A percentile compares a stretch with the other conserved stretches of the same genome.
These are phyloP conservation scores for Phyllotreta cruciferae DNA, from an alignment of 2,888 invertebrate species.

Conservation along the genomic window DNA sequence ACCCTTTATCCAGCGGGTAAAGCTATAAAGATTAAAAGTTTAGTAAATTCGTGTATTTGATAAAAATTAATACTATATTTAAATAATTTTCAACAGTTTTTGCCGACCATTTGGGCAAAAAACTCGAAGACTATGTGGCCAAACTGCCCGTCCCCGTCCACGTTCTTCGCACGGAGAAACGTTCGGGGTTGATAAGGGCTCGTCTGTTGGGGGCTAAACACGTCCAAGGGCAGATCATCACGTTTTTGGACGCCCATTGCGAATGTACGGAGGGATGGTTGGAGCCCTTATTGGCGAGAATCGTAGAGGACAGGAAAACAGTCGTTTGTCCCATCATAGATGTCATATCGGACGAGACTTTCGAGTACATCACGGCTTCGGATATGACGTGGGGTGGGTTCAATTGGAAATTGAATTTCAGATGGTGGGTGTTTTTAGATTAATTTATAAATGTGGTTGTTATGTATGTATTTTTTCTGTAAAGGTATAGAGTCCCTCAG, in stretches of 20 bases:
- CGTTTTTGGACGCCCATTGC: slow-evolving; percentile 98
- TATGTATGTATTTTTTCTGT: too few species aligned
- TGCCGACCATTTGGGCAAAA: slow-evolving; percentile 84
- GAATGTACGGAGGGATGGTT: slow-evolving; percentile 99
- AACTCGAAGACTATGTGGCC: slow-evolving; percentile 88
- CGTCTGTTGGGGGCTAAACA: slow-evolving; percentile 92
- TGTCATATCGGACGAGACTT: slow-evolving; percentile 98
- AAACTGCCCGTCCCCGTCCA: slow-evolving; percentile 85
- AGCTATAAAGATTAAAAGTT: background rate
- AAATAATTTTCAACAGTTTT: slow-evolving; percentile 40
- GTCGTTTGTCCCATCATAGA: slow-evolving; percentile 99
- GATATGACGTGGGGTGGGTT: slow-evolving; percentile 99
- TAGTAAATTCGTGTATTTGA: too few species aligned
- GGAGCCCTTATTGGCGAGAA: slow-evolving; percentile 90
- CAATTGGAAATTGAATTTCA: slow-evolving; percentile 99
- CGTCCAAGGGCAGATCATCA: slow-evolving; percentile 90
- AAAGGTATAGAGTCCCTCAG: slow-evolving; percentile 98
- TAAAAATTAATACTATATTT: too few species aligned
- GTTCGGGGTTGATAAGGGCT: slow-evolving; percentile 96
- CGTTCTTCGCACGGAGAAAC: slow-evolving; percentile 87
- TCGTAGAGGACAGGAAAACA: slow-evolving; percentile 89
- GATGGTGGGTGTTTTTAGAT: slow-evolving; percentile 74
- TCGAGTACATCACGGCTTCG: slow-evolving; percentile 98
- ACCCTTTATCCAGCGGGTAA: background rate
- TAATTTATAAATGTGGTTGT: too few species aligned